Percentiles rank a stretch among this genome's conserved stretches.
Evolutionary conservation across 2,888 invertebrate species (phyloP).

Genomic region (Colletes collaris): DNA sequence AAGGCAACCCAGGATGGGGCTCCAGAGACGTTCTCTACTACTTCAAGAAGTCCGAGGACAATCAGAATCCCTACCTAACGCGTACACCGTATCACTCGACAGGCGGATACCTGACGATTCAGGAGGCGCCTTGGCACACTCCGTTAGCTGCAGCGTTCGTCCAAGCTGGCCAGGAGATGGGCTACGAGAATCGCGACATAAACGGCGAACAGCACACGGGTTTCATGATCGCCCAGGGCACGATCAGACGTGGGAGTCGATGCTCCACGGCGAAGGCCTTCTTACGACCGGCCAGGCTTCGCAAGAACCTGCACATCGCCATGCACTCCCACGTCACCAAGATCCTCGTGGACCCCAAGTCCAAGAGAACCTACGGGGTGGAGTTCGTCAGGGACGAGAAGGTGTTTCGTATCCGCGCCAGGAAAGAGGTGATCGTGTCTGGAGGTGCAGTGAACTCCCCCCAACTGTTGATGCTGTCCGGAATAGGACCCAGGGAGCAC

Average conservation of each 20-base stretch:
- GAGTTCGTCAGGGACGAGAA: conserved; percentile 91
- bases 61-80: conserved; percentile 92
- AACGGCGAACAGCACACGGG: conserved; percentile 94
- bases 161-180: conserved; percentile 92
- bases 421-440: conserved; percentile 94
- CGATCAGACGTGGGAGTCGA: conserved; percentile 90
- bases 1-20: conserved; percentile 95
- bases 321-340: conserved; percentile 89
- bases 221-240: conserved; percentile 95
- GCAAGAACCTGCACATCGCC: conserved; percentile 93
- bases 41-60: conserved; percentile 96
- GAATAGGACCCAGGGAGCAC: conserved; percentile 91
- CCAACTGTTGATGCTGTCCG: conserved; percentile 96
- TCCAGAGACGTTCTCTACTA: conserved; percentile 91
- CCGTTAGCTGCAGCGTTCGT: conserved; percentile 92
- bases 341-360: conserved; percentile 83
- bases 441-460: conserved; percentile 97
- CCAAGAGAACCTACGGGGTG: conserved; percentile 92
- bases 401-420: conserved; percentile 89
- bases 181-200: conserved; percentile 93
- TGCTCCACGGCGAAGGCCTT: conserved; percentile 96
- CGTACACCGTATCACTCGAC: conserved; percentile 91
- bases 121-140: conserved; percentile 94
- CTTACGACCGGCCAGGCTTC: conserved; percentile 90
- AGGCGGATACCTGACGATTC: conserved; percentile 92